Conservation (phyloP, 2,113 vertebrate genomes). For the Equus quagga region DNA sequence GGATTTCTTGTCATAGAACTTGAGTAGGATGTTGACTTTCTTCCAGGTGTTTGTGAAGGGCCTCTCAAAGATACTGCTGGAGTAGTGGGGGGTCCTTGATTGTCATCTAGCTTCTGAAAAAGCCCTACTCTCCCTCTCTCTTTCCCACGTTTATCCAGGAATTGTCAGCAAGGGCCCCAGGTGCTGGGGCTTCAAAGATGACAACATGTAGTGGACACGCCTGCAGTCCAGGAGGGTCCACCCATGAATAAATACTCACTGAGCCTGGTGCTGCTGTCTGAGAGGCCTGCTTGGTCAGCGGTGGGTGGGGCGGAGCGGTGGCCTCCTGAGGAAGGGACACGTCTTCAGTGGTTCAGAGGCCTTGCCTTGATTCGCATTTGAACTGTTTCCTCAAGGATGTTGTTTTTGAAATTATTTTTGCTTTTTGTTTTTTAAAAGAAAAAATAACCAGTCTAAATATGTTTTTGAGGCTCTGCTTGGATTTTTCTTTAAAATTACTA, state of each 20-base stretch:
- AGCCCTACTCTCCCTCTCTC: neutral
- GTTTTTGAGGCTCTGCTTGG: neutral
- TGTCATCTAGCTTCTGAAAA: neutral
- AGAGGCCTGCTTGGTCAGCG: neutral
- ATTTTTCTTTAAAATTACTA: neutral
- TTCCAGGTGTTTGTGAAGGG: neutral
- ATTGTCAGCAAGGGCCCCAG: neutral
- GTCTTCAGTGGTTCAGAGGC: neutral
- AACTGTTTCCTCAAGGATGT: neutral
- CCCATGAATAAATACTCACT: fast-evolving
- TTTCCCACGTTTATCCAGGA: no score
- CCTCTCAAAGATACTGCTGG: no score
- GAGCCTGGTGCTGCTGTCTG: neutral
- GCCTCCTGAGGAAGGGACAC: neutral
- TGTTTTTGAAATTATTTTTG: neutral
- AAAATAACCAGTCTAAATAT: neutral
- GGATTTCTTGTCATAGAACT: neutral
- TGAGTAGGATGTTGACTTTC: neutral
- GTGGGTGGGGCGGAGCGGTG: neutral
- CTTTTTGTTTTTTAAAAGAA: neutral
- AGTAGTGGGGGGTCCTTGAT: no score
- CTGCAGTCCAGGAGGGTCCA: no score
- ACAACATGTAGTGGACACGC: no score
- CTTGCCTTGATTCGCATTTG: neutral
- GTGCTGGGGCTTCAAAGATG: neutral